phyloP scores from a whole-genome alignment of 2,888 invertebrate species.

The Rhamnusium bicolor region DNA sequence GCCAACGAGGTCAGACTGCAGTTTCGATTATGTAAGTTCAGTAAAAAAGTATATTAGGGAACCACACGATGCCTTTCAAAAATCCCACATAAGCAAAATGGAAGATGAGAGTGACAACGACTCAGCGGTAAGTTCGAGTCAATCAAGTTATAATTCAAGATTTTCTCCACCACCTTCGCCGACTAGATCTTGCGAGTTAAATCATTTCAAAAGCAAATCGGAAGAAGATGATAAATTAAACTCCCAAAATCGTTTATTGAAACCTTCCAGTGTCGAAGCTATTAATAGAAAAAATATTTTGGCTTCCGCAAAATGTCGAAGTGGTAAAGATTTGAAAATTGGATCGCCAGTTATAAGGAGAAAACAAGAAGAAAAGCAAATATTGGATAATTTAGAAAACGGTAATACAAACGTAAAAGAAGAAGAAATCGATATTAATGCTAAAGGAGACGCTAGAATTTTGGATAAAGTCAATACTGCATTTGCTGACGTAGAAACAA shows the following conservation, averaged over 20 bases:
- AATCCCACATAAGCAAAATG: slow-evolving; percentile 50
- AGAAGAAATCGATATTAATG: not conserved
- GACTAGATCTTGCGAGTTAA: slow-evolving; percentile 61
- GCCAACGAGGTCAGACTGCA: slow-evolving; percentile 75
- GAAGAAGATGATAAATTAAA: slow-evolving; percentile 54
- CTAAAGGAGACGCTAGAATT: not conserved
- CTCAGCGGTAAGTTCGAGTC: slow-evolving; percentile 89
- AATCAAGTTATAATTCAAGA: slow-evolving; percentile 84
- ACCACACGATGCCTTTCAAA: slow-evolving; percentile 40
- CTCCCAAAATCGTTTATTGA: slow-evolving; percentile 78
- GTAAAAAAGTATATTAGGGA: slow-evolving; percentile 37
- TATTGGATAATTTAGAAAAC: not conserved
- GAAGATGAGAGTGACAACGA: slow-evolving; percentile 87
- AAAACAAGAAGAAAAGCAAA: slow-evolving; percentile 76
- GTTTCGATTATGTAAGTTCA: slow-evolving; percentile 72
- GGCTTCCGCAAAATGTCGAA: slow-evolving; percentile 88
- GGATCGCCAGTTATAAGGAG: slow-evolving; percentile 83
- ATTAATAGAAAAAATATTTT: slow-evolving; percentile 90
- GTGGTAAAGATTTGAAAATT: slow-evolving; percentile 82
- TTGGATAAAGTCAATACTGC: slow-evolving; percentile 8
- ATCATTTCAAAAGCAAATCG: slow-evolving; percentile 42
- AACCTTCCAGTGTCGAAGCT: slow-evolving; percentile 86
- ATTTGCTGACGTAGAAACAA: not conserved
- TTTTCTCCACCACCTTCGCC: slow-evolving; percentile 84
- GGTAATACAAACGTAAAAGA: not conserved